Percentiles rank a stretch among this genome's conserved stretches.
Evolutionary conservation across 2,113 vertebrate genomes (phyloP).

Genomic region (Paraplagusia blochii): DNA sequence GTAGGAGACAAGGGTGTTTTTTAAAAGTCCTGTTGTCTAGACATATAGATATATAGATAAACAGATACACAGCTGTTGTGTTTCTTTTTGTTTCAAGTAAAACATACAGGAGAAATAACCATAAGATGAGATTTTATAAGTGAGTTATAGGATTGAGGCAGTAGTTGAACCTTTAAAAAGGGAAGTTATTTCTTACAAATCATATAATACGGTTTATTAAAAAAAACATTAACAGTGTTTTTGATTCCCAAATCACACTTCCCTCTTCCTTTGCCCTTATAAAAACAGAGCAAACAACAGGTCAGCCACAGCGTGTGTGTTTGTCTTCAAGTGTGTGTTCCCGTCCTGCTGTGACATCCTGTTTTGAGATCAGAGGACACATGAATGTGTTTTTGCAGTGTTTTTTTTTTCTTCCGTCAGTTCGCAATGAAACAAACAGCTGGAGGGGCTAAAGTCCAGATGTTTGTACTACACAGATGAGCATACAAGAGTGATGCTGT

Average conservation of each 20-base stretch:
- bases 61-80: too few species aligned
- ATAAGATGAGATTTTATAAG: too few species aligned
- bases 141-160: too few species aligned
- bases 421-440: slow-evolving; percentile 56
- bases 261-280: slow-evolving; percentile 33
- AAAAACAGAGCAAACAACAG: slow-evolving; percentile 56
- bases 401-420: slow-evolving; percentile 20
- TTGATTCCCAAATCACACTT: slow-evolving; percentile 22
- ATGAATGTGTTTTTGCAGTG: slow-evolving; percentile 62
- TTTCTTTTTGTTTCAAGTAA: too few species aligned
- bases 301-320: slow-evolving; percentile 50
- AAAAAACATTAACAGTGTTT: too few species aligned
- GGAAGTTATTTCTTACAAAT: too few species aligned
- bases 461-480: slow-evolving; percentile 34
- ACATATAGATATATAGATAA: too few species aligned
- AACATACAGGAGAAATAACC: too few species aligned
- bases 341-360: slow-evolving; percentile 72
- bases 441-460: slow-evolving; percentile 35
- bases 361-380: slow-evolving; percentile 69
- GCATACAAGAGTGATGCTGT: background rate
- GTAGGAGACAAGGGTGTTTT: too few species aligned
- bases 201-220: background rate
- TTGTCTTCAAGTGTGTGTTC: slow-evolving; percentile 2
- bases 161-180: too few species aligned
- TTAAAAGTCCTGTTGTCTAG: too few species aligned